A percentile compares a stretch with the other conserved stretches of the same genome.
Conservation (phyloP, 1,140 invertebrate species). For the Goniozus legneri region DNA sequence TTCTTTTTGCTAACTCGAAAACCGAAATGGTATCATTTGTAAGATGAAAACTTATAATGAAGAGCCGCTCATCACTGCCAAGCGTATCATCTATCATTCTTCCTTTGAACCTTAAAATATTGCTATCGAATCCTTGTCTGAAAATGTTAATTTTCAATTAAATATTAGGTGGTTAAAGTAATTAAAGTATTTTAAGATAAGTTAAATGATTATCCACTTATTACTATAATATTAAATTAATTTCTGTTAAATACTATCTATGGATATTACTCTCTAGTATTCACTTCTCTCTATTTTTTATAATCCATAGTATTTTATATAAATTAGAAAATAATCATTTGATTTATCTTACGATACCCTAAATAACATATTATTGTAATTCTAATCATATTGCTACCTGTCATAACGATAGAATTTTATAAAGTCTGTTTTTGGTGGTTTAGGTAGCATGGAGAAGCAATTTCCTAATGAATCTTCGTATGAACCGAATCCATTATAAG, state of each 20-base stretch:
- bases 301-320: slow-evolving; percentile 10
- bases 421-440: slow-evolving; percentile 72
- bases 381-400: slow-evolving; percentile 49
- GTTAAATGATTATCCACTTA: too few species aligned
- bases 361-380: slow-evolving; percentile 16
- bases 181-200: not conserved
- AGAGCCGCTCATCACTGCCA: slow-evolving; percentile 66
- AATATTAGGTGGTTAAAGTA: too few species aligned
- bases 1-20: slow-evolving; percentile 70
- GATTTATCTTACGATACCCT: too few species aligned
- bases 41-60: slow-evolving; percentile 79
- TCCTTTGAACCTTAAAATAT: slow-evolving; percentile 76
- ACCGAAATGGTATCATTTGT: slow-evolving; percentile 81
- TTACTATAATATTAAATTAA: too few species aligned
- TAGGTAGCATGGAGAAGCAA: slow-evolving; percentile 73
- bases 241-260: too few species aligned
- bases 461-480: slow-evolving; percentile 85
- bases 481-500: slow-evolving; percentile 84
- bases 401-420: slow-evolving; percentile 79
- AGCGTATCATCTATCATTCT: slow-evolving; percentile 68
- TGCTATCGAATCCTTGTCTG: slow-evolving; percentile 69
- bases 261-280: too few species aligned
- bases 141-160: slow-evolving; percentile 26
- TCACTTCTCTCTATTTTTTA: not conserved
- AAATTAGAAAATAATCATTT: slow-evolving; percentile 7